Evolutionary conservation across 2,113 vertebrate species (phyloP), one percentile per base, ranked within the genome.

Genomic region (Oncorhynchus clarkii): DNA sequence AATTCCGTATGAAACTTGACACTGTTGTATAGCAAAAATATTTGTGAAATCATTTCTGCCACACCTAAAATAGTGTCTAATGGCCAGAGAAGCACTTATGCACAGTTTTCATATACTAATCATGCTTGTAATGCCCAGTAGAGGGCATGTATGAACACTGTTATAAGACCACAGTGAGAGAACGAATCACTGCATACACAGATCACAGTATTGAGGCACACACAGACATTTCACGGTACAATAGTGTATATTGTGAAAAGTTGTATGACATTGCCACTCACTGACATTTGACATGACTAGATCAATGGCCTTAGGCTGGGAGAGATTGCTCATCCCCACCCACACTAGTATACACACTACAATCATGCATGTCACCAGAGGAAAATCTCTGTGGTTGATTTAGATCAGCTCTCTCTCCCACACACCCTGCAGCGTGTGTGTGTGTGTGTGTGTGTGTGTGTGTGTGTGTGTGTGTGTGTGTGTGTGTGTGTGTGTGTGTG

Each of bases 111-210:
- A 20, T 39, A 11, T 6, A 2, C 49, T 13, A 3, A 13, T 51
- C 4, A 5, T 1, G 11, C 69, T 18, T 72, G 12, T 66, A 73
- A 34, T 74, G 45, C 1, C 87, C 89, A 88, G 76, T 71, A 90
- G 83, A 75, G 82, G 87, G 84, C 82, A 22, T 75, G 29, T 71
- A 82, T 82, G 22, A 86, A 80, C 83, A 79, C 34, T 71, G 39
- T 70, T 29, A 2, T 78, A 5, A 13, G 31, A 74, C 18, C 39
- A 22, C 66, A 70, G 20, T 54, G 24, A 71, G n/a, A 34, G 64
- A 11, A 68, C 20, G 3, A 8, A 5, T 3, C 2, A 9, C 16
- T 70, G 11, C 45, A 22, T n/a, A 29, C 29, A 20, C 26, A 29
- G 67, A n/a, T 5, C 49, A 54, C 4, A 54, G 49, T 54, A 3